Conservation (phyloP, 2,113 vertebrate genomes). For the Acrocephalus kingi region DNA sequence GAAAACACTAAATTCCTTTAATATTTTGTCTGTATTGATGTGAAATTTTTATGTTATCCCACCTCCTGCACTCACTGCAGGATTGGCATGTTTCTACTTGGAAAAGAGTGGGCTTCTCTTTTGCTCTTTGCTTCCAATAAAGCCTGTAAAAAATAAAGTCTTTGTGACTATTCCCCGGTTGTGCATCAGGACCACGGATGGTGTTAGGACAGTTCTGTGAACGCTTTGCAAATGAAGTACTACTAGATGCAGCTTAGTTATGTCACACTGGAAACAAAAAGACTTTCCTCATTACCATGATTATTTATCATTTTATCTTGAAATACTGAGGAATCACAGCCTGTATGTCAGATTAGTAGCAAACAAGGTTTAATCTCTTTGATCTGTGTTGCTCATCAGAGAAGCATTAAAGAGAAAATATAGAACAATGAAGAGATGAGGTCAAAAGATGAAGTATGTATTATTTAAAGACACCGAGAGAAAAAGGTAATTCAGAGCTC, state of each 20-base stretch:
- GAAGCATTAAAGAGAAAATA: not conserved
- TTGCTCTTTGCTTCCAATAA: not conserved
- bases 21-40: not conserved
- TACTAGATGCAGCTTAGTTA: not conserved
- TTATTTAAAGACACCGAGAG: not conserved
- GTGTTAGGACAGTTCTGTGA: not conserved
- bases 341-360: not conserved
- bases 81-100: not conserved
- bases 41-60: not conserved
- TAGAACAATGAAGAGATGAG: not conserved
- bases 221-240: not conserved
- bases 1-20: not conserved
- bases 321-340: not conserved
- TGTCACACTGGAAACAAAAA: not conserved
- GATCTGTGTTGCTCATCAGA: not conserved
- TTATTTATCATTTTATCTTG: not conserved
- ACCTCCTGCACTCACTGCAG: not conserved
- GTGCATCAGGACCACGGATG: not conserved
- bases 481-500: not conserved
- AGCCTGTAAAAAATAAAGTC: not conserved
- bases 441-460: not conserved
- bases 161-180: not conserved
- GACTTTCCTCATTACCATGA: not conserved
- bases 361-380: not conserved
- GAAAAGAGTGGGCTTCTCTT: not conserved